Percentiles rank a stretch among this genome's conserved stretches.
These are phyloP conservation scores for Apotomis turbidana DNA, from an alignment of 2,888 invertebrate genomes.

Conservation along the genomic window DNA sequence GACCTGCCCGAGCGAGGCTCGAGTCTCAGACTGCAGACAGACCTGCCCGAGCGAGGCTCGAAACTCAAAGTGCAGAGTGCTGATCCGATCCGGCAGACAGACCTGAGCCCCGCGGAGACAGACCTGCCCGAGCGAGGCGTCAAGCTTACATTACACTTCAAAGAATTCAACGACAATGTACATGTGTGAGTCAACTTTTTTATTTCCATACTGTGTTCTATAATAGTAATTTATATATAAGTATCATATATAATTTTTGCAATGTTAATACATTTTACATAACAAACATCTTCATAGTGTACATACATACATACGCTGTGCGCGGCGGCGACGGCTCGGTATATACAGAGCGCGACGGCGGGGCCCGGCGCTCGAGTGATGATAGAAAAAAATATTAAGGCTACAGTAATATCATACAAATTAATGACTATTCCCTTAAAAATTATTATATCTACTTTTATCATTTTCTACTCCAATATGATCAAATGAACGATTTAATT, in stretches of 20 bases:
- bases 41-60: too few species aligned
- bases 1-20: too few species aligned
- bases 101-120: slow-evolving; percentile 13
- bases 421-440: slow-evolving; percentile 84
- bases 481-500: slow-evolving; percentile 73
- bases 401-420: slow-evolving; percentile 84
- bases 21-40: too few species aligned
- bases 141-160: slow-evolving; percentile 71
- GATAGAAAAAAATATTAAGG: slow-evolving; percentile 80
- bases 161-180: slow-evolving; percentile 71
- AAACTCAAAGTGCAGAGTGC: too few species aligned
- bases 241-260: slow-evolving; percentile 83
- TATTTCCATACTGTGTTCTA: slow-evolving; percentile 83
- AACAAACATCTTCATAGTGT: slow-evolving; percentile 82
- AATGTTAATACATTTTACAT: slow-evolving; percentile 84
- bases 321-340: slow-evolving; percentile 60
- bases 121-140: slow-evolving; percentile 54
- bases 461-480: slow-evolving; percentile 82
- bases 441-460: slow-evolving; percentile 82
- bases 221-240: slow-evolving; percentile 83
- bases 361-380: slow-evolving; percentile 63
- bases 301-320: slow-evolving; percentile 74
- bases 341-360: slow-evolving; percentile 61
- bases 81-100: too few species aligned
- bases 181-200: slow-evolving; percentile 80